Conservation (phyloP, 92 coral and sea anemone species). For the Phenganax stokvisi region DNA sequence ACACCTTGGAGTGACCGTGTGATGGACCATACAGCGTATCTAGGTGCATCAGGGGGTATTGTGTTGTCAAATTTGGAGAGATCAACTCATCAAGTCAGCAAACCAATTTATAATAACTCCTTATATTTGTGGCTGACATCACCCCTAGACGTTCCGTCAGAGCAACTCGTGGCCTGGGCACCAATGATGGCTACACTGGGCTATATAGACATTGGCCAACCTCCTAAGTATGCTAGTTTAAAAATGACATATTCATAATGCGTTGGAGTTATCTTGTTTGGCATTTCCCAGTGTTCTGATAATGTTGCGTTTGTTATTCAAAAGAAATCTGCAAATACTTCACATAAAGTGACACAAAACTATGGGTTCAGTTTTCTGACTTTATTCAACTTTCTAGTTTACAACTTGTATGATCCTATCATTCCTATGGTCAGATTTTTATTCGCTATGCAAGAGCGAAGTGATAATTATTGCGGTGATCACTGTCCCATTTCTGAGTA, state of each 20-base stretch:
- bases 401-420: background rate
- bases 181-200: constrained; percentile 65
- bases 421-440: background rate
- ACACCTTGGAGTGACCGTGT: constrained; percentile 75
- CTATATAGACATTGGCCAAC: constrained; percentile 50
- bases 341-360: too few relatives aligned
- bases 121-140: constrained; percentile 61
- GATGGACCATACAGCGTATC: constrained; percentile 64
- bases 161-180: constrained; percentile 45
- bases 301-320: too few relatives aligned
- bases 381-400: background rate
- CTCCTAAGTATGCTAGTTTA: constrained; percentile 35
- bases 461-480: constrained; percentile 1
- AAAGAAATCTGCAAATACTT: too few relatives aligned
- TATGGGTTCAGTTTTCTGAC: background rate
- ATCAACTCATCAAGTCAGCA: constrained; percentile 76
- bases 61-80: constrained; percentile 79
- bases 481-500: constrained; percentile 14
- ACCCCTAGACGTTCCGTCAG: constrained; percentile 40
- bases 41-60: constrained; percentile 69
- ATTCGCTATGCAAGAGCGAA: constrained; percentile 1
- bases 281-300: background rate
- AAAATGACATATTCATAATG: background rate
- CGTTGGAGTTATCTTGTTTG: background rate
- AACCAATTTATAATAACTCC: constrained; percentile 59